These are phyloP conservation scores for Anneissia japonica DNA, from an alignment of 35 echinoderm and acorn worm species.

Conservation along the genomic window DNA sequence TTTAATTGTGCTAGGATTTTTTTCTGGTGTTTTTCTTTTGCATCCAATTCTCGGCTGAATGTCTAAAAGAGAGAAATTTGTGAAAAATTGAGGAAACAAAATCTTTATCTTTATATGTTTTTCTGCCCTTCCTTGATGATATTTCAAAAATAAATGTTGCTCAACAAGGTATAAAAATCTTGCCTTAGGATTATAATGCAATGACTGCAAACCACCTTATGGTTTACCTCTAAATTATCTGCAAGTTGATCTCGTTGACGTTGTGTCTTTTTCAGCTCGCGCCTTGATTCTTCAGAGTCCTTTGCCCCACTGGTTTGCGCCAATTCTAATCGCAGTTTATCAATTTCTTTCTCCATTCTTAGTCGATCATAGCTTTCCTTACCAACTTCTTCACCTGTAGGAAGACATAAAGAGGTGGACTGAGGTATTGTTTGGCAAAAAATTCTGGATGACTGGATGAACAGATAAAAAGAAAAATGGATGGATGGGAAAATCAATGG, in stretches of 20 bases:
- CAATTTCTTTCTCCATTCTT: slow-evolving; percentile 72
- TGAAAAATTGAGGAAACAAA: background rate
- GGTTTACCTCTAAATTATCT: slow-evolving; percentile 71
- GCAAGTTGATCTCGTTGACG: slow-evolving; percentile 65
- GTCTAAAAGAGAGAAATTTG: slow-evolving; percentile 41
- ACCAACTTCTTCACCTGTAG: background rate
- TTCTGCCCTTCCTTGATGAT: too few species aligned
- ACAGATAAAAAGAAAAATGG: background rate
- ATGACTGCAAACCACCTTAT: background rate
- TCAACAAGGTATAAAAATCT: too few species aligned
- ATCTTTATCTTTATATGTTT: too few species aligned
- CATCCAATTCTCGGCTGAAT: slow-evolving; percentile 70
- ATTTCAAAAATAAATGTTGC: too few species aligned
- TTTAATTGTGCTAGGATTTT: slow-evolving; percentile 60
- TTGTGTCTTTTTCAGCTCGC: slow-evolving; percentile 58
- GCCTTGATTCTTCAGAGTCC: slow-evolving; percentile 49
- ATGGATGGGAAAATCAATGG: background rate
- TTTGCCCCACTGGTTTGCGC: slow-evolving; percentile 37
- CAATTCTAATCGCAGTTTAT: slow-evolving; percentile 59
- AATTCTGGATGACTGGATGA: background rate
- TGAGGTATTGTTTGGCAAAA: background rate
- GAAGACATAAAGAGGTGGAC: background rate
- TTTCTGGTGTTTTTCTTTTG: slow-evolving; percentile 66
- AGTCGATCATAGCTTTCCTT: slow-evolving; percentile 13
- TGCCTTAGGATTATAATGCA: too few species aligned